A percentile compares a stretch with the other conserved stretches of the same genome.
Conservation (phyloP, 2,888 invertebrate genomes). For the Maniola hyperantus region DNA sequence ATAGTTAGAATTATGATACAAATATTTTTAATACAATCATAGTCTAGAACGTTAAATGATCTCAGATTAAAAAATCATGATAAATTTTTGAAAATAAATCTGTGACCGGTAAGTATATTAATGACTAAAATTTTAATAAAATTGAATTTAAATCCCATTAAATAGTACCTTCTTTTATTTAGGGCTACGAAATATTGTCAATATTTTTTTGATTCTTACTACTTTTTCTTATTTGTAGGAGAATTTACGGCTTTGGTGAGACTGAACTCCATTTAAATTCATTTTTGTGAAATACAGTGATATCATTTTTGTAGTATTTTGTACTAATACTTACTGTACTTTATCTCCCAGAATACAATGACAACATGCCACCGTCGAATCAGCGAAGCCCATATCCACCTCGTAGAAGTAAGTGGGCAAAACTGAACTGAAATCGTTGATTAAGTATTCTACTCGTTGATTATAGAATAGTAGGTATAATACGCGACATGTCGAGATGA, state of each 20-base stretch:
- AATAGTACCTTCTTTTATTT: not conserved
- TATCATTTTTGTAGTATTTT: not conserved
- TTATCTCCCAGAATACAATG: slow-evolving; percentile 88
- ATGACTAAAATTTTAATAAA: too few species aligned
- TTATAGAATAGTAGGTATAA: too few species aligned
- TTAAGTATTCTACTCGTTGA: too few species aligned
- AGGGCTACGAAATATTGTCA: not conserved
- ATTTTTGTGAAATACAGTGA: not conserved
- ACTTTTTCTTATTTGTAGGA: slow-evolving; percentile 18
- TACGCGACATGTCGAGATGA: too few species aligned
- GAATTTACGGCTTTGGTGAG: slow-evolving; percentile 18
- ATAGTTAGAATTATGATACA: not conserved
- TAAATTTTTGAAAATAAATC: too few species aligned
- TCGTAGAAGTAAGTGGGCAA: slow-evolving; percentile 88
- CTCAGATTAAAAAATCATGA: not conserved
- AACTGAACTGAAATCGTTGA: not conserved
- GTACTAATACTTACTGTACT: slow-evolving; percentile 8
- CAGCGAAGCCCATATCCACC: slow-evolving; percentile 93
- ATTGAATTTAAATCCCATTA: not conserved
- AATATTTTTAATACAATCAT: not conserved
- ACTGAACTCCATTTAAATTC: slow-evolving; percentile 10
- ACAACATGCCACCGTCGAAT: slow-evolving; percentile 91
- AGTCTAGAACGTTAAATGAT: not conserved
- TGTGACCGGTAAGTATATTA: too few species aligned
- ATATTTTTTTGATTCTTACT: not conserved